Evolutionary conservation across 2,888 invertebrate species (phyloP), one percentile per base, ranked within the genome.

Genomic region (Hypercompe scribonia): DNA sequence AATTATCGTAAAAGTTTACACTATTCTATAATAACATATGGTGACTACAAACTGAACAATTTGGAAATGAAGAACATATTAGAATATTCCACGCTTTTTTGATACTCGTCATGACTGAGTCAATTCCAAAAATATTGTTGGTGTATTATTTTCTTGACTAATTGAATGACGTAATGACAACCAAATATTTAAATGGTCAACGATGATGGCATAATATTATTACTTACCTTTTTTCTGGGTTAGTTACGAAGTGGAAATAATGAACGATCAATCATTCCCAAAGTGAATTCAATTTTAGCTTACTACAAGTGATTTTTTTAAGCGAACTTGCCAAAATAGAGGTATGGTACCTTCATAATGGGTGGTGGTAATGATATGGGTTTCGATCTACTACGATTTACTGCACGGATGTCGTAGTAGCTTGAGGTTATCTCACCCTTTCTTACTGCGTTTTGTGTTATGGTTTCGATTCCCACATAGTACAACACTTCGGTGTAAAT

Each of bases 91-190:
- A 91, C 92, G 89, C 89, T 83, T 78, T 81, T 70, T 75, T 65
- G 21, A 34, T 18, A 36, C 36, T 58, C 87, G 88, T 86, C 87
- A 87, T 79, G 80, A 78, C 83, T 91, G 91, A 92, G 84, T 91
- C 92, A 90, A 88, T 72, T 83, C 90, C 88, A 87, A 83, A 89
- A 91, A 92, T 92, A 71, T 71, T 72, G 68, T 75, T 68, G 73
- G 58, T 65, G 68, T 63, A 31, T 68, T 72, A 65, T 33, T 21
- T 63, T 42, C 42, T 28, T 34, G 31, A 54, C 24, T 61, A 46
- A 46, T 11, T 18, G 13, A 18, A 31, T 61, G 7, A 61, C 18
- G 61, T 31, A 28, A 61, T n/a, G 15, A 31, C 31, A 46, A 46
- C 31, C 61, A 61, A 31, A 31, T 58, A 58, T 24, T 58, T 58